Base-by-base conservation (phyloP, 2,113 vertebrate genomes). In the Caranx ignobilis region DNA sequence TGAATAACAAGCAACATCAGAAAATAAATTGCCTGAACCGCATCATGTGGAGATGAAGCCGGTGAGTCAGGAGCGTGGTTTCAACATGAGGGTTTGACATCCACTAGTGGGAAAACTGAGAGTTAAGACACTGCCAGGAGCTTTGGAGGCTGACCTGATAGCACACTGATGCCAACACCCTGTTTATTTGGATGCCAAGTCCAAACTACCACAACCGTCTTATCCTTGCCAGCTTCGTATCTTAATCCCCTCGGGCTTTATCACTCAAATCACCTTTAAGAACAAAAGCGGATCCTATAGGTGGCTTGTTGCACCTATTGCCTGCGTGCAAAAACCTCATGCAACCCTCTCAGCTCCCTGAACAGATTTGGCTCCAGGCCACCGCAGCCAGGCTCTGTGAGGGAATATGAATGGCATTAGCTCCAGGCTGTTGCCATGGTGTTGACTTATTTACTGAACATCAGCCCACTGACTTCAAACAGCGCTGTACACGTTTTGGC, bases 361-460 rank as follows among this genome's bases (percentile, higher is more conserved):
- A 75, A 63, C 86, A 60, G 66, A 82, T 86, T 72, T 88, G 83
- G 83, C 82, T 85, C 41, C 62, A 16, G 76, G 75, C 87, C 79
- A 79, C 39, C 1, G 12, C 63, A 48, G 77, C 67, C 81, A 31
- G 43, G 79, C 82, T 83, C 66, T 71, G 71, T 52, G 72, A 81
- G 73, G 60, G 79, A 83, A 81, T 79, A 77, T 88, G 81, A 90
- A 85, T 85, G 75, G 77, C 75, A 86, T 84, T 87, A 74, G 86
- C 82, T 81, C 66, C 55, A 4, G 77, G 85, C 91, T 87, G 91
- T 90, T 91, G 81, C 88, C 87, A 91, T 91, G 88, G 87, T 80
- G 82, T 89, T 84, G 68, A 88, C 82, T 89, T 90, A 91, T 92
- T 91, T 94, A 92, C 82, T 87, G 89, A 89, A 88, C 74, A 84